Conservation (phyloP, 2,113 vertebrate species). For the Pelusios castaneus region DNA sequence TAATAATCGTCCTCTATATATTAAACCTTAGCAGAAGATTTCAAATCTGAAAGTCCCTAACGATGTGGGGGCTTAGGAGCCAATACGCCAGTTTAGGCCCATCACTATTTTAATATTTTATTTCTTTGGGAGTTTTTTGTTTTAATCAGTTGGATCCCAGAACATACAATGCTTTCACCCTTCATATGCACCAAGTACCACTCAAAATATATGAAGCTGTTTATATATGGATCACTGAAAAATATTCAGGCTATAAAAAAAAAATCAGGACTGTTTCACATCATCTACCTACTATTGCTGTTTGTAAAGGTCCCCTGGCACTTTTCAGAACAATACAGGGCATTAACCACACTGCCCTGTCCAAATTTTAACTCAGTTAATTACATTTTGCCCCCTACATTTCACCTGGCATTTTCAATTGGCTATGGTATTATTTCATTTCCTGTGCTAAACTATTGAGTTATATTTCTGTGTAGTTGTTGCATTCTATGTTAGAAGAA, state of each 20-base stretch:
- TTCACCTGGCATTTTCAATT: neutral
- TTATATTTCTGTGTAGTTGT: neutral
- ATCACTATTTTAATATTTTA: neutral
- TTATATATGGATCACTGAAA: neutral
- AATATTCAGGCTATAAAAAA: neutral
- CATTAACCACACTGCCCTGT: neutral
- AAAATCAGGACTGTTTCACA: neutral
- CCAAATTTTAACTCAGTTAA: neutral
- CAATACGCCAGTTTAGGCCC: neutral
- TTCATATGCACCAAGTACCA: neutral
- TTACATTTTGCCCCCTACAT: neutral
- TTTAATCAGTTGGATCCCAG: neutral
- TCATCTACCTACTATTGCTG: neutral
- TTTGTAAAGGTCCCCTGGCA: neutral
- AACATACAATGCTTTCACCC: neutral
- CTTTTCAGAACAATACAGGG: neutral
- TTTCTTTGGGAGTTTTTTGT: too few relatives aligned
- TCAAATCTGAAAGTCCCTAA: neutral
- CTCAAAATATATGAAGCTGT: neutral
- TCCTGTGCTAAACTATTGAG: neutral
- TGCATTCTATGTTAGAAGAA: neutral
- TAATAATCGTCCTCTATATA: neutral
- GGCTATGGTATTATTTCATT: neutral
- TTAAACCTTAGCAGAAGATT: neutral
- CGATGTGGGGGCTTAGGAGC: neutral